Base-by-base conservation (phyloP, 2,113 vertebrate species). In the Lipophrys pholis region DNA sequence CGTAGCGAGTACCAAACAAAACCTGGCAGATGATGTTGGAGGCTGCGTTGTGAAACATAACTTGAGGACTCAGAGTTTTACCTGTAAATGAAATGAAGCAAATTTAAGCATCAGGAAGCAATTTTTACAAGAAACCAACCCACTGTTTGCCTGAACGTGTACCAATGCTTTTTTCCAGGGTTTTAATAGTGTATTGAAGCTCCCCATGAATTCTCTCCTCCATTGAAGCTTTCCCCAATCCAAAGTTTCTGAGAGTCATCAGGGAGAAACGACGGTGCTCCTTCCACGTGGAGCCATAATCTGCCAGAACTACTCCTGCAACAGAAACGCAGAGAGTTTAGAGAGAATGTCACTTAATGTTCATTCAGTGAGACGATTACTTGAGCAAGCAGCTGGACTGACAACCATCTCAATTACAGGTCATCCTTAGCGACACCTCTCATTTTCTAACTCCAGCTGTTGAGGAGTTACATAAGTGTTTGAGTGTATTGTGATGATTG, bases 211-310 rank as follows among this genome's bases (percentile, higher is more conserved):
- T 93, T 80, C 81, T 90, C 6, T 94, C 76, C 77, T 95, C 95
- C 93, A 95, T 87, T 0, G 94, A 92, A 69, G 87, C 91, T 78
- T 96, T 96, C 77, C 95, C 95, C 82, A 96, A 83, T 11, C 95
- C 95, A 16, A 96, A 94, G 79, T 94, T 93, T 76, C 91, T 95
- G 78, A 97, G 41, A 0, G 93, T 94, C 58, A 78, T 86, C 42
- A 96, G 30, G 0, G 91, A 64, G 60, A 97, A 97, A 45, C 89
- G 94, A 3, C 95, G 90, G 73, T 90, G 87, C 16, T 96, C 94
- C 15, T 75, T 95, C 95, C 95, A 96, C 1, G 5, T 1, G 0
- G n/a, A 36, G 0, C 93, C 93, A 0, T 93, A 95, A 43, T 62
- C 88, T 1, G 91, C 94, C 1, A 92, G 0, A 41, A 88, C 0